phyloP scores from a whole-genome alignment of 2,888 invertebrate species.

The Nematopogon swammerdamellus region DNA sequence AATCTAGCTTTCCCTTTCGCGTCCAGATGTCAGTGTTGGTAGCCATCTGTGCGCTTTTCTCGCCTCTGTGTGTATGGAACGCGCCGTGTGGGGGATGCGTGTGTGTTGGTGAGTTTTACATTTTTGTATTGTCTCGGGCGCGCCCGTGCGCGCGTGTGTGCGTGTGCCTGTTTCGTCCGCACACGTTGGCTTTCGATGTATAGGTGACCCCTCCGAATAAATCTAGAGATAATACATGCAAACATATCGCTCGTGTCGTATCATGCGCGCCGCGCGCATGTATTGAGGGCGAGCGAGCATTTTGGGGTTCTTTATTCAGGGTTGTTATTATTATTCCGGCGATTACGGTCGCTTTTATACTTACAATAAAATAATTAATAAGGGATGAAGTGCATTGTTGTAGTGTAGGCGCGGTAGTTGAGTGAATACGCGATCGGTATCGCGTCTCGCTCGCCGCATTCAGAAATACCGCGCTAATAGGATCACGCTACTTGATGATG shows the following conservation, averaged over 20 bases:
- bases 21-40: slow-evolving; percentile 36
- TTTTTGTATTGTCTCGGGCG: background rate
- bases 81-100: background rate
- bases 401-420: slow-evolving; percentile 32
- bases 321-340: slow-evolving; percentile 56
- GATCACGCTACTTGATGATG: background rate
- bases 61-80: too few species aligned
- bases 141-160: background rate
- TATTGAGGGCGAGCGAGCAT: slow-evolving; percentile 36
- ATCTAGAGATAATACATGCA: slow-evolving; percentile 52
- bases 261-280: slow-evolving; percentile 41
- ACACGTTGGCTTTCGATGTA: background rate
- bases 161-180: background rate
- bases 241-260: slow-evolving; percentile 52
- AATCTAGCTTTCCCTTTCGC: slow-evolving; percentile 54
- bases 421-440: slow-evolving; percentile 53
- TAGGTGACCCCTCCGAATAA: slow-evolving; percentile 47
- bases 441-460: too few species aligned
- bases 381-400: slow-evolving; percentile 53
- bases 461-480: too few species aligned
- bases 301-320: slow-evolving; percentile 50
- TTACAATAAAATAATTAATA: slow-evolving; percentile 58
- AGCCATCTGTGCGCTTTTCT: slow-evolving; percentile 28
- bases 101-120: background rate
- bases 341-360: slow-evolving; percentile 56